Base-by-base conservation (phyloP, 2,888 invertebrate genomes). In the Athetis lepigone region DNA sequence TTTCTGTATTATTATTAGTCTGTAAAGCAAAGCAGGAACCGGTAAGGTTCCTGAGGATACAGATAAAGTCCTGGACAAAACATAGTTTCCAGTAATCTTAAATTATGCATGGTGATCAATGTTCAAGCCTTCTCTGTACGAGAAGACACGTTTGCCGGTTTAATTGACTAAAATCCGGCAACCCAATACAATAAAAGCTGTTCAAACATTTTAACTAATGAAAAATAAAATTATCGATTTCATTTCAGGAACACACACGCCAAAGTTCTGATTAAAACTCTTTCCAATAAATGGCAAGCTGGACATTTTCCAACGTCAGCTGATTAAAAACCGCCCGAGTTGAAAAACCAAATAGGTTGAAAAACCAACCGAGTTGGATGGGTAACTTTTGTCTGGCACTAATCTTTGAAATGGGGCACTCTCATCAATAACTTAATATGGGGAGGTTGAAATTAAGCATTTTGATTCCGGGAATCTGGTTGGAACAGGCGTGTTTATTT, bases 311-410 rank as follows among this genome's bases (percentile, higher is more conserved):
- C 88, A 89, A 85, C 83, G 71, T 70, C 59, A 76, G 70, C 86
- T 90, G 90, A 91, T 91, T 91, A 91, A 91, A 90, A 91, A 85
- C 85, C 77, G 75, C 80, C 80, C 75, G 75, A 76, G 81, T 70
- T 69, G 57, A 72, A 79, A 74, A 77, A 67, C 69, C 58, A 64
- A 72, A 76, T 69, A 68, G 59, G 64, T 69, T 68, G 57, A 52
- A 77, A 77, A 80, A 66, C 46, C 46, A 61, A 66, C 29, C 49
- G 58, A 29, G 62, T 61, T 54, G 59, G 49, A 68, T 60, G 64
- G 47, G 27, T 39, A 72, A 80, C 62, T 70, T 79, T 71, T 80
- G 74, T 79, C 60, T 66, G 62, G 52, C 46, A 55, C 52, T 77
- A 64, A 68, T 80, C 69, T 73, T 63, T 27, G 29, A 18, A 59